A percentile compares a stretch with the other conserved stretches of the same genome.
Conservation (phyloP, 2,797 vertebrate species). For the Urocyon cinereoargenteus region DNA sequence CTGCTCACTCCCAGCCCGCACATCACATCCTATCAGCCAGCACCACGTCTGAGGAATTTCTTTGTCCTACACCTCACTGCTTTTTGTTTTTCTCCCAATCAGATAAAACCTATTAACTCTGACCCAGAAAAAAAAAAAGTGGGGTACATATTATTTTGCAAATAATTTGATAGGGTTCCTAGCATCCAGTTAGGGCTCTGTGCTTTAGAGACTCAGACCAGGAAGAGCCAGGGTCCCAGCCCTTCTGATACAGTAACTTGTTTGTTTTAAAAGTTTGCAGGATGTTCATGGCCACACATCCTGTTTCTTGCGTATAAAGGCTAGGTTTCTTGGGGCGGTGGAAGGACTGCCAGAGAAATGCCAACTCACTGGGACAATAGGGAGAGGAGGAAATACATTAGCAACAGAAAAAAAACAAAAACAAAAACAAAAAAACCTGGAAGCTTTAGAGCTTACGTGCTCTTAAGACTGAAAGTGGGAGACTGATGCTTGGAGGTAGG, state of each 20-base stretch:
- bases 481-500: not conserved
- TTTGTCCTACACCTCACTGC: not conserved
- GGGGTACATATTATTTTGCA: not conserved
- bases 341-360: not conserved
- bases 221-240: not conserved
- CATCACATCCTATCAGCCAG: not conserved
- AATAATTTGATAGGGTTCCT: not conserved
- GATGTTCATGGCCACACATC: not conserved
- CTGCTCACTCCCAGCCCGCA: not conserved
- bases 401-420: not conserved
- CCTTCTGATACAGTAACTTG: not conserved
- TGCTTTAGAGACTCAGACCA: not conserved
- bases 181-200: not conserved
- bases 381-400: not conserved
- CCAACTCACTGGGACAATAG: not conserved
- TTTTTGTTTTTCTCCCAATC: not conserved
- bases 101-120: constrained; percentile 6
- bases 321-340: not conserved
- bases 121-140: not conserved
- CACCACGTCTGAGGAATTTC: not conserved
- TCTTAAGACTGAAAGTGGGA: not conserved
- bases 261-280: not conserved
- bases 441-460: not conserved
- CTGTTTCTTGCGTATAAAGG: not conserved
- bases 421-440: not conserved